phyloP scores from a whole-genome alignment of 2,888 invertebrate genomes.

The Pinctada fucata region DNA sequence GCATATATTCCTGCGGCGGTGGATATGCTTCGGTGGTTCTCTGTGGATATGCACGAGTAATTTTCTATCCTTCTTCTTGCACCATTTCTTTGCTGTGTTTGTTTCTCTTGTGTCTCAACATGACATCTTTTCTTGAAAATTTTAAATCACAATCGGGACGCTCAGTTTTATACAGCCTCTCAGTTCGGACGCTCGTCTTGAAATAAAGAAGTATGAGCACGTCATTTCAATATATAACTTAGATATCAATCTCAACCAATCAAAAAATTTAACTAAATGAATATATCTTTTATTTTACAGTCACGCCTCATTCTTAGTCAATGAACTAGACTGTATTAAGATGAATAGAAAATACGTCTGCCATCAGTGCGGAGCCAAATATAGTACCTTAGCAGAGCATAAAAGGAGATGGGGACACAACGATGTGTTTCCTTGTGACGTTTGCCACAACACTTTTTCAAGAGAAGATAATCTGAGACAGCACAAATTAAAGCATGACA shows the following conservation, averaged over 20 bases:
- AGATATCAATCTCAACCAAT: too few species aligned
- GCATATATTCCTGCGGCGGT: neutral
- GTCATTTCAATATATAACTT: too few species aligned
- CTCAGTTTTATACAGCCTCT: neutral
- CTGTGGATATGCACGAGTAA: neutral
- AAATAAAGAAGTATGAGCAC: neutral
- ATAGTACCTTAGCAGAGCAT: neutral
- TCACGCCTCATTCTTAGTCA: too few species aligned
- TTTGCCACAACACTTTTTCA: conserved; percentile 16
- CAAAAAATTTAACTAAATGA: too few species aligned
- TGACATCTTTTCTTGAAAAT: conserved; percentile 26
- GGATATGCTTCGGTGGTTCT: conserved; percentile 2
- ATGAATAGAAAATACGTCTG: neutral
- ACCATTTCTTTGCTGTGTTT: neutral
- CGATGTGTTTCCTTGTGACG: neutral
- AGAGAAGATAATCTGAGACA: conserved; percentile 19
- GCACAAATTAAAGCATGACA: conserved; percentile 9
- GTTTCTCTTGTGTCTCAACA: conserved; percentile 28
- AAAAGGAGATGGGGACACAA: conserved; percentile 4
- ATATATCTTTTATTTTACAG: too few species aligned
- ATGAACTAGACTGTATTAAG: neutral
- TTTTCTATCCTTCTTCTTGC: too few species aligned
- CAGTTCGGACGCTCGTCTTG: neutral
- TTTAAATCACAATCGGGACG: neutral
- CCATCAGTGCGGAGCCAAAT: conserved; percentile 5